Percentiles rank a stretch among this genome's conserved stretches.
These are phyloP conservation scores for Litocranius walleri DNA, from an alignment of 2,113 vertebrate genomes.

Conservation along the genomic window DNA sequence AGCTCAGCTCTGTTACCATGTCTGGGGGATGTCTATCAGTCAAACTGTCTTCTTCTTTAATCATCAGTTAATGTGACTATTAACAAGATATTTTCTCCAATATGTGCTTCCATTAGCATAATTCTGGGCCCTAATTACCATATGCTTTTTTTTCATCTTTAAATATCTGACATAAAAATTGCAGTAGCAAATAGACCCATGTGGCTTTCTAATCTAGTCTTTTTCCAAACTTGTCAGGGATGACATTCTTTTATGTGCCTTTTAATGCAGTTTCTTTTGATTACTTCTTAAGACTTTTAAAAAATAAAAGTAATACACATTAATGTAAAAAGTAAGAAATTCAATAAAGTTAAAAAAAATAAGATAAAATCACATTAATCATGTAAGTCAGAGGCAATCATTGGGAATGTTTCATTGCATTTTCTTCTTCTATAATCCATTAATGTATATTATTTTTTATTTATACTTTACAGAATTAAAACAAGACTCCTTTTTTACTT, in stretches of 20 bases:
- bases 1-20: background rate
- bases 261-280: background rate
- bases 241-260: background rate
- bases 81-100: constrained; percentile 51
- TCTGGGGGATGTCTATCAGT: constrained; percentile 6
- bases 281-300: background rate
- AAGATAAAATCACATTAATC: background rate
- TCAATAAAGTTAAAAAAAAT: background rate
- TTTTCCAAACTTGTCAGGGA: background rate
- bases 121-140: constrained; percentile 16
- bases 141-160: constrained; percentile 2
- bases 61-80: constrained; percentile 37
- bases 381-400: background rate
- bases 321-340: background rate
- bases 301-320: background rate
- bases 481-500: background rate
- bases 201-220: constrained; percentile 14
- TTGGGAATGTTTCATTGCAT: background rate
- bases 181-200: constrained; percentile 24
- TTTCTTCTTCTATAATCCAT: background rate
- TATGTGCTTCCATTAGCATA: constrained; percentile 42
- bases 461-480: constrained; percentile 13
- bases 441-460: background rate
- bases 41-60: background rate
- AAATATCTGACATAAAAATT: constrained; percentile 57